These are phyloP conservation scores for Gryllus bimaculatus DNA, from an alignment of 1,140 invertebrate species.

Conservation along the genomic window DNA sequence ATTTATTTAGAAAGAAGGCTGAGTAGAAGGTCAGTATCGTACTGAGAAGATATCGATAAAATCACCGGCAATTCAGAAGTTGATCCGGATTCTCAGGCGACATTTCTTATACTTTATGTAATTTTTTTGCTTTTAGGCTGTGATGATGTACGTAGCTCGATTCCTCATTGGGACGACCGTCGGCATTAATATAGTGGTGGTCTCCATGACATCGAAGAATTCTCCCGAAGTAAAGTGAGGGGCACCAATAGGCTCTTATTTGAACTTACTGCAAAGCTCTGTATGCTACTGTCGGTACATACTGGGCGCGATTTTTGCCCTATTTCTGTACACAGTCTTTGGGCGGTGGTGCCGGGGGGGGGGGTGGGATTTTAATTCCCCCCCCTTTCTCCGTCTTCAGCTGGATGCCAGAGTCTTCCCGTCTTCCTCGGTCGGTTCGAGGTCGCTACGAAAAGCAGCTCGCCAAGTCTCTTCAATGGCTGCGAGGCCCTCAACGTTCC, in stretches of 20 bases:
- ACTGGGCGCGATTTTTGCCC: constrained; percentile 49
- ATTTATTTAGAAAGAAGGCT: no score
- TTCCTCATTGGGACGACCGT: neutral
- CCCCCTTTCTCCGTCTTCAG: constrained; percentile 51
- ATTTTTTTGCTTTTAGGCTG: neutral
- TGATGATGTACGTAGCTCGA: constrained; percentile 6
- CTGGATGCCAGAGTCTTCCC: constrained; percentile 70
- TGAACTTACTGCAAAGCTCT: constrained; percentile 38
- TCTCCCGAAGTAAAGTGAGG: constrained; percentile 37
- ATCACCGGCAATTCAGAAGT: no score
- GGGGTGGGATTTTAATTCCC: no score
- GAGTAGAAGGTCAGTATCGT: no score
- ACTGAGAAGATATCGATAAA: no score
- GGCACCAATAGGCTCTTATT: constrained; percentile 37
- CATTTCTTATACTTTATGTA: no score
- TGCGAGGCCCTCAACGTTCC: constrained; percentile 45
- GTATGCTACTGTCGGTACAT: constrained; percentile 57
- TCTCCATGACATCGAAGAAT: constrained; percentile 53
- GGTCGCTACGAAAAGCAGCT: constrained; percentile 48
- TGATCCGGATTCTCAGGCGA: no score
- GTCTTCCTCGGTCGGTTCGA: constrained; percentile 53
- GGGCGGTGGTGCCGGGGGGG: constrained; percentile 45
- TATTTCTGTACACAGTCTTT: constrained; percentile 42
- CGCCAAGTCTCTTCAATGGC: constrained; percentile 46
- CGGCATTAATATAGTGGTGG: neutral